Evolutionary conservation across 2,888 invertebrate species (phyloP).

Genomic region (Tromatobia lineatoria): DNA sequence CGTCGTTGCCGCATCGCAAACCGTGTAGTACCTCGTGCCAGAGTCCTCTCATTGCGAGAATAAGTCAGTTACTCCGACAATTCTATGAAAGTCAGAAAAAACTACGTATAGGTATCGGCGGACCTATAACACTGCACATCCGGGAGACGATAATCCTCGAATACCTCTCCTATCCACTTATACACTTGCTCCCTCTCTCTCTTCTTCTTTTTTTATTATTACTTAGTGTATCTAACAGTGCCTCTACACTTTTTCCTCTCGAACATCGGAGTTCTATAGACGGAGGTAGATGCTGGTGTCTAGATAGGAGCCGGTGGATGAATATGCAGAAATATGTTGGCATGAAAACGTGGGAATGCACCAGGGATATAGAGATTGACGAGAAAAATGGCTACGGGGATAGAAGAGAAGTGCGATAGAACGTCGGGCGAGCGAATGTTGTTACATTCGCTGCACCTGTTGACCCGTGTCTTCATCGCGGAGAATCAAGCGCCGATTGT

Average conservation of each 20-base stretch:
- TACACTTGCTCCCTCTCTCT: constrained; percentile 1
- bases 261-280: constrained; percentile 36
- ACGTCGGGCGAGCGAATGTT: constrained; percentile 32
- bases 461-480: constrained; percentile 39
- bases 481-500: background rate
- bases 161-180: background rate
- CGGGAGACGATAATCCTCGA: constrained; percentile 47
- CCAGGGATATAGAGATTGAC: constrained; percentile 54
- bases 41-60: background rate
- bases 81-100: background rate
- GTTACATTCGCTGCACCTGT: constrained; percentile 35
- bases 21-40: background rate
- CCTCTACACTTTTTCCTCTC: constrained; percentile 24
- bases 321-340: constrained; percentile 62
- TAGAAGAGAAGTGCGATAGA: constrained; percentile 40
- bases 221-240: constrained; percentile 3
- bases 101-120: background rate
- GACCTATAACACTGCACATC: constrained; percentile 35
- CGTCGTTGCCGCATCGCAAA: constrained; percentile 20
- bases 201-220: constrained; percentile 36
- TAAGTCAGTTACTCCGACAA: constrained; percentile 5
- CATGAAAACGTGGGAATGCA: constrained; percentile 63
- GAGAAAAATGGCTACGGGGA: constrained; percentile 49
- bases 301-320: constrained; percentile 33
- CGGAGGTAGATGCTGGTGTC: constrained; percentile 5